Conservation (phyloP, 2,888 invertebrate genomes). For the Acleris literana region DNA sequence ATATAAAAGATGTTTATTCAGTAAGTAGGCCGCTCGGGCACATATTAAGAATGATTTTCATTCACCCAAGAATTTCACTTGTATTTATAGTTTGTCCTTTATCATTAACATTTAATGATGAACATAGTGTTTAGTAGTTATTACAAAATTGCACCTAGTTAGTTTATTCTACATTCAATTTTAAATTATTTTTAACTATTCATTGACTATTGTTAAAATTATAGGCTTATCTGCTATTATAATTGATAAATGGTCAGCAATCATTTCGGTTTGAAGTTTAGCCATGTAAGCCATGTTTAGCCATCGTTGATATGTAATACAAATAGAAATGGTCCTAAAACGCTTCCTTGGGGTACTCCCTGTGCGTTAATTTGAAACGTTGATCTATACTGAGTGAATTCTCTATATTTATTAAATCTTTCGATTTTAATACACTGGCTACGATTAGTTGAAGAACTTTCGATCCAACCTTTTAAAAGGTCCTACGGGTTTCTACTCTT, state of each 20-base stretch:
- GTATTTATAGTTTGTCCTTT: not conserved
- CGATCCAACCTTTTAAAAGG: not conserved
- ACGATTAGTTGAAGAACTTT: not conserved
- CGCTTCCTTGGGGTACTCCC: slow-evolving; percentile 6
- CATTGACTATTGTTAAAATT: not conserved
- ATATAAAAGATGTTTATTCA: too few relatives aligned
- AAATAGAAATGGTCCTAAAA: not conserved
- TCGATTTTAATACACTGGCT: slow-evolving; percentile 3
- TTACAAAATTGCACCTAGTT: not conserved
- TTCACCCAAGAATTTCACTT: not conserved
- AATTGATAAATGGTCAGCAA: not conserved
- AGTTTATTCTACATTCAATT: too few relatives aligned
- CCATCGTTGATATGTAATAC: not conserved
- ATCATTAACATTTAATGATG: not conserved
- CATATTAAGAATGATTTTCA: not conserved
- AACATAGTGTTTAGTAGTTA: not conserved
- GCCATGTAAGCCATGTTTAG: too few relatives aligned
- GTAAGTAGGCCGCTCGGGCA: too few relatives aligned
- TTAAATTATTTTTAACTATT: not conserved
- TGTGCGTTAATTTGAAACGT: not conserved
- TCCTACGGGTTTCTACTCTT: too few relatives aligned
- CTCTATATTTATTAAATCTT: not conserved
- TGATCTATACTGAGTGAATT: slow-evolving; percentile 3
- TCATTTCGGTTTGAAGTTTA: not conserved
- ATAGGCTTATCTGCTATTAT: not conserved